Conservation (phyloP, 2,113 vertebrate species). For the Lycaon pictus region DNA sequence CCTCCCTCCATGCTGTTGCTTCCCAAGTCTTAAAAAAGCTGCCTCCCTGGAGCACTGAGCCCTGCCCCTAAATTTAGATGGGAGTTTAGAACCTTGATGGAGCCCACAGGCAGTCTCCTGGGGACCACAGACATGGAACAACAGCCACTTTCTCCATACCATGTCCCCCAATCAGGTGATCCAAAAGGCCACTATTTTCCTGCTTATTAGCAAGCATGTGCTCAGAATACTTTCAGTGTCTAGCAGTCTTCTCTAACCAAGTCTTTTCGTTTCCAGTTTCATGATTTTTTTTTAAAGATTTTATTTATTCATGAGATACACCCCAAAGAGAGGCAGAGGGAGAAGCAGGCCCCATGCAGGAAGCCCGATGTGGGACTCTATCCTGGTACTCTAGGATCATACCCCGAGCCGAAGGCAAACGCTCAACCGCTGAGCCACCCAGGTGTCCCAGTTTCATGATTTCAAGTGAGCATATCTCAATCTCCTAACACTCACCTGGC, state of each 20-base stretch:
- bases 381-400: too few relatives aligned
- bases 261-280: neutral
- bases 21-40: neutral
- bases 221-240: neutral
- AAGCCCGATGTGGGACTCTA: too few relatives aligned
- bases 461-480: neutral
- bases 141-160: neutral
- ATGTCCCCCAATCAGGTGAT: neutral
- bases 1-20: neutral
- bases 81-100: neutral
- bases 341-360: too few relatives aligned
- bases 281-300: neutral
- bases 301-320: too few relatives aligned
- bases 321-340: too few relatives aligned
- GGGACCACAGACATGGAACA: neutral
- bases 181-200: neutral
- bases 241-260: neutral
- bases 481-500: neutral
- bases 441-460: neutral
- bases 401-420: too few relatives aligned
- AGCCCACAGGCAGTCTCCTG: fast-evolving
- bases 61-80: neutral
- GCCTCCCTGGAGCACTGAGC: neutral
- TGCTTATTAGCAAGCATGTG: neutral
- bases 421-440: too few relatives aligned